Base-by-base conservation (phyloP, 2,797 vertebrate genomes). In the Poeciliopsis paucimaculata region DNA sequence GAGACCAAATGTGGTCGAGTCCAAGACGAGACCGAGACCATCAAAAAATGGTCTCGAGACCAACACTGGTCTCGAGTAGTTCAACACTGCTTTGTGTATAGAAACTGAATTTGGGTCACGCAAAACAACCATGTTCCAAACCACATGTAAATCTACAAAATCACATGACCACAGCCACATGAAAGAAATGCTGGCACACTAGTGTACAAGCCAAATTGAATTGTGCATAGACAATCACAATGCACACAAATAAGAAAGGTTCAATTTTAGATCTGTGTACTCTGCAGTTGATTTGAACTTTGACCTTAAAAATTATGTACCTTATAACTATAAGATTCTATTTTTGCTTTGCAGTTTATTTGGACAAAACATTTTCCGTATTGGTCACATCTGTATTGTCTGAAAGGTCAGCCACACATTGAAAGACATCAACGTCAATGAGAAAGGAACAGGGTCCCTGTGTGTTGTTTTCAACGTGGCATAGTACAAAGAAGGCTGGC, bases 401-500 rank as follows among this genome's bases (percentile, higher is more conserved):
- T 72, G 20, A 78, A 20, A 75, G 60, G 89, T 73, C 75, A 72
- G 36, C 73, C 71, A 13, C 64, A 68, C 55, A 64, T 28, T 83
- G 46, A 79, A 78, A 72, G 62, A 74, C 76, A 51, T 8, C 68
- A 64, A 53, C 55, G 74, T 79, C 82, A 76, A 8, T 57, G 55
- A 75, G 31, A 73, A 78, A 84, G 68, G 55, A 70, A 57, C 10
- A 34, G 28, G 49, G 43, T 77, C 68, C 82, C 49, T 84, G 45
- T 76, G 53, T 78, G 49, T 87, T 89, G 81, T 86, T 85, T 78
- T 88, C 66, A 82, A 55, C 39, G 46, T 75, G 36, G 47, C 73
- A 76, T 84, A 70, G 81, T 82, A 39, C 73, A 93, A 87, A 93
- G 80, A 90, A 87, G 80, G 80, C 79, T 89, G 87, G 87, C 87